These are phyloP conservation scores for Dermochelys coriacea DNA, from an alignment of 2,797 vertebrate genomes.

Conservation along the genomic window DNA sequence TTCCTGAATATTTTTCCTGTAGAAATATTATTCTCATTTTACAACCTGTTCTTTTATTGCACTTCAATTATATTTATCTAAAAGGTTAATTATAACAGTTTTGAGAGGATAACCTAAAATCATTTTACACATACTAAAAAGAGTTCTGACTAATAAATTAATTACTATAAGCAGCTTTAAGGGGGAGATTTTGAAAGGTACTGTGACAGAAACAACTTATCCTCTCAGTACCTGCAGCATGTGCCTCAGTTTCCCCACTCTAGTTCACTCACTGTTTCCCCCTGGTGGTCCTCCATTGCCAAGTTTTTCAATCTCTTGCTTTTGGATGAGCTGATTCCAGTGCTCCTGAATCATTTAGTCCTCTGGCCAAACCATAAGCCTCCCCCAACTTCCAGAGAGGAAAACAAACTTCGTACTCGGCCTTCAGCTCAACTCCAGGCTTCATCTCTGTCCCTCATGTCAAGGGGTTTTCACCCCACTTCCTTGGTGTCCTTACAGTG, in stretches of 20 bases:
- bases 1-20: not conserved
- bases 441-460: not conserved
- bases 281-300: rapidly evolving
- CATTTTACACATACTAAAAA: no score
- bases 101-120: no score
- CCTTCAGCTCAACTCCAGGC: not conserved
- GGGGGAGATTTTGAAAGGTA: not conserved
- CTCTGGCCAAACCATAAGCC: not conserved
- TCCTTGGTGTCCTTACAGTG: not conserved
- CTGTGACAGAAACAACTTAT: not conserved
- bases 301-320: not conserved
- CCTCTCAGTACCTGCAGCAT: not conserved
- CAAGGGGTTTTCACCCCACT: not conserved
- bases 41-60: not conserved
- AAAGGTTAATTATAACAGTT: no score
- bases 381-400: not conserved
- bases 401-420: not conserved
- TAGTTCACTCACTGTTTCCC: not conserved
- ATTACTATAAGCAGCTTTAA: not conserved
- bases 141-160: no score
- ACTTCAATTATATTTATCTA: not conserved
- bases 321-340: not conserved
- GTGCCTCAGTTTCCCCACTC: not conserved
- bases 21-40: not conserved
- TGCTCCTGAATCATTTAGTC: not conserved